Evolutionary conservation across 2,113 vertebrate species (phyloP).

Genomic region (Atractosteus spatula): DNA sequence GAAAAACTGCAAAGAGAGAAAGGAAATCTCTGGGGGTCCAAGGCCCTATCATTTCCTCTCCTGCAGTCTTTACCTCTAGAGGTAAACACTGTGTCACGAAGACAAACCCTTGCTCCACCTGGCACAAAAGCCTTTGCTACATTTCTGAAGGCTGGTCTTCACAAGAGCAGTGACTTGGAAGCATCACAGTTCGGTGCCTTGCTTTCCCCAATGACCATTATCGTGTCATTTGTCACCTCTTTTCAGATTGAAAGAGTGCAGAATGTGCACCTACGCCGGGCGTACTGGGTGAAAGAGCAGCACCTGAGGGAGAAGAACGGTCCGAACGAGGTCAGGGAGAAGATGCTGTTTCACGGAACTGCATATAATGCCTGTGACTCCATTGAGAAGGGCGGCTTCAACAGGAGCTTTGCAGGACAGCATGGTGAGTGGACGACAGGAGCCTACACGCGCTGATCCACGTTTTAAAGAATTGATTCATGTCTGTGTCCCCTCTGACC

Average conservation of each 20-base stretch:
- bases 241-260: conserved; percentile 47
- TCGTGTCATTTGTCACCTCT: not conserved
- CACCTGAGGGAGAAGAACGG: conserved; percentile 31
- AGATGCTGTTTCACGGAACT: conserved; percentile 46
- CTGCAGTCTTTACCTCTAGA: no score
- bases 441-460: no score
- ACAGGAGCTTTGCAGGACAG: conserved; percentile 54
- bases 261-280: conserved; percentile 34
- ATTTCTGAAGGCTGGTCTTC: no score
- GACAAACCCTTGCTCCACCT: no score
- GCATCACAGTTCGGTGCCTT: not conserved
- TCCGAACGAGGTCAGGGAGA: conserved; percentile 14
- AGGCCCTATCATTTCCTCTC: no score
- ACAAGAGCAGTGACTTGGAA: no score
- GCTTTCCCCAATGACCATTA: not conserved
- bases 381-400: conserved; percentile 46
- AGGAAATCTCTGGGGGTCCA: no score
- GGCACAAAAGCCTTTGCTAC: no score
- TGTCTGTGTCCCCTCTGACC: not conserved
- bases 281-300: conserved; percentile 33
- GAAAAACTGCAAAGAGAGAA: no score
- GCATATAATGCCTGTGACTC: conserved; percentile 19
- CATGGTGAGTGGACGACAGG: conserved; percentile 42
- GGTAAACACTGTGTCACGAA: no score
- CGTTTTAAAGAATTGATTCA: no score